Conservation (phyloP, 2,888 invertebrate genomes). For the Ormyrus nitidulus region DNA sequence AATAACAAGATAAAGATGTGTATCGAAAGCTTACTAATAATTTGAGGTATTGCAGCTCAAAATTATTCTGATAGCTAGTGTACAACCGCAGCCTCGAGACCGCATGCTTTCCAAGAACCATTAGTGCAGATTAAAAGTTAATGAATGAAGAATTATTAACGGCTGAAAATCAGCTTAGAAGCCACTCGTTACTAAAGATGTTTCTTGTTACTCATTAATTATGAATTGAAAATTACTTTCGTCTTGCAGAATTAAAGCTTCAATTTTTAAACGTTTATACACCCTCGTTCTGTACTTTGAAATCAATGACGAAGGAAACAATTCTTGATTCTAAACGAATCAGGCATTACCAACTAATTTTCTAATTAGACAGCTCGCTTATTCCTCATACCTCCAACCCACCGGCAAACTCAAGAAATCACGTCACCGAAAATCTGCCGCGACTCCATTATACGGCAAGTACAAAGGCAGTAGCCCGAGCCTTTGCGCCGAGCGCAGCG, state of each 20-base stretch:
- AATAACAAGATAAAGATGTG: too few relatives aligned
- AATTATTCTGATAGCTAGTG: too few relatives aligned
- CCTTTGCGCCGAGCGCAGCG: background rate
- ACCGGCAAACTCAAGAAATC: background rate
- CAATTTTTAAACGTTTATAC: too few relatives aligned
- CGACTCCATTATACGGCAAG: background rate
- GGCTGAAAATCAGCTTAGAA: background rate
- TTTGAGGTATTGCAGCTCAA: too few relatives aligned
- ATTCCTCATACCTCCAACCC: too few relatives aligned
- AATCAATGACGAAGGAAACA: too few relatives aligned
- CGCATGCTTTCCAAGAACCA: slow-evolving; percentile 25
- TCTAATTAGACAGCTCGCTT: too few relatives aligned
- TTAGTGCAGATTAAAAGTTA: slow-evolving; percentile 39
- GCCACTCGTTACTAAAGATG: background rate
- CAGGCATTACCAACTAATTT: too few relatives aligned
- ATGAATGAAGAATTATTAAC: slow-evolving; percentile 14
- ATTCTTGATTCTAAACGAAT: too few relatives aligned
- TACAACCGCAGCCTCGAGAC: slow-evolving; percentile 3
- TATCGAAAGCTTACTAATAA: too few relatives aligned
- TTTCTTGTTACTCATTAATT: background rate
- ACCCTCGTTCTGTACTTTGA: too few relatives aligned
- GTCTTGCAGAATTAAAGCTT: too few relatives aligned
- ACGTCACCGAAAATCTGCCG: background rate
- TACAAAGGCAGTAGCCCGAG: background rate
- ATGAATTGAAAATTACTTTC: background rate